Evolutionary conservation across 2,888 invertebrate genomes (phyloP), one percentile per base, ranked within the genome.

Genomic region (Melanchra persicariae): DNA sequence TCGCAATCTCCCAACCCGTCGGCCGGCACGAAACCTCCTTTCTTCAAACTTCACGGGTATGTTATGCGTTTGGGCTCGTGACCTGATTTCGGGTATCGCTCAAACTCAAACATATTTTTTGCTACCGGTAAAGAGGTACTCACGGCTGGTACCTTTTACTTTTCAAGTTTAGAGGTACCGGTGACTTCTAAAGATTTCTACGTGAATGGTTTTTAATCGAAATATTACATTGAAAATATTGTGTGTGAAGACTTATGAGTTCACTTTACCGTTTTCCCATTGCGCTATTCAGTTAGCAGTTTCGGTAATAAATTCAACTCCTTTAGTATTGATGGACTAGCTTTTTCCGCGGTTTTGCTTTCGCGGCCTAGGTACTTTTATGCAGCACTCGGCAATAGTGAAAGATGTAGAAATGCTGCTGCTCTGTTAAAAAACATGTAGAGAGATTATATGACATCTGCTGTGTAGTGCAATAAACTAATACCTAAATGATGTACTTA

Each of bases 41-140:
- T 83, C 80, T 84, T 76, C 58, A 66, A 85, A 85, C 79, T 88
- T 83, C 82, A 79, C 82, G 75, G 79, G 77, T 73, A 72, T 82
- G 86, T 89, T 87, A 88, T 88, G 87, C 84, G 83, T 87, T 87
- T 83, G 74, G 85, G 81, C 78, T 85, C 87, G 87, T 89, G 89
- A 89, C 90, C 90, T 79, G 83, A 85, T 87, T 88, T 80, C 82
- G 51, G 73, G 81, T 79, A 81, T 60, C 55, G 65, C 65, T 84
- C 82, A 83, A 75, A 85, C 80, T 83, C 47, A 22, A 43, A 72
- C 40, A 51, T 81, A 74, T 85, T 83, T 87, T 82, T 79, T 81
- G 79, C 64, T 78, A 69, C 63, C 79, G 69, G 59, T 70, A 75
- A 52, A 67, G 10, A 22, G 43, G 55, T 26, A n/a, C 59, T 68